Evolutionary conservation across 2,113 vertebrate genomes (phyloP), one percentile per base, ranked within the genome.

Genomic region (Nothoprocta perdicaria): DNA sequence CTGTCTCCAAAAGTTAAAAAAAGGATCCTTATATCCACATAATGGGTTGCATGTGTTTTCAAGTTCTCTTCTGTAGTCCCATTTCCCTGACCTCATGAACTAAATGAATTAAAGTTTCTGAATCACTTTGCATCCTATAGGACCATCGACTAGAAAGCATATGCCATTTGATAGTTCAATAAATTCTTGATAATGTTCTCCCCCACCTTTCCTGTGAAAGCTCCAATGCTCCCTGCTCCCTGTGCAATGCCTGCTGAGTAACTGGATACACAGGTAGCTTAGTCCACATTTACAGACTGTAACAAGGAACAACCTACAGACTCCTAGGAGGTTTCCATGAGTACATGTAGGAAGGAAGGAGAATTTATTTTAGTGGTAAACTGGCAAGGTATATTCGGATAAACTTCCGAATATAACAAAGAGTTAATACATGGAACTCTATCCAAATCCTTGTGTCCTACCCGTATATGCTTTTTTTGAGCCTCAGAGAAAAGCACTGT

Each of bases 1-100:
- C 75, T 43, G 55, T 57, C 48, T 74, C 63, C 46, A 52, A 76
- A 52, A 80, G 50, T 41, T 77, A 63, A 92, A 94, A 94, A 92
- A 86, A 88, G 23, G 33, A 67, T 85, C 60, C 31, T 83, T 90
- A 86, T 79, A 86, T 85, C 45, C 76, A 75, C 27, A 43, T 83
- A 91, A 95, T 76, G 45, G 62, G 26, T 18, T 92, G 45, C 23
- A 69, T 52, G 24, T 17, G 46, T 78, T 88, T 88, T 80, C 90
- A 88, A 92, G 85, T 76, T 83, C 73, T 94, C 31, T 75, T 88
- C 29, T 3, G 0, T 35, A 85, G n/a, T 33, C 31, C 55, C 50
- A 43, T 77, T 63, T 63, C 84, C 46, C 75, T 60, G 69, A 82
- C n/a, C 89, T 92, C 29, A 80, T 86, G 90, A 90, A 62, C 38